Evolutionary conservation across 2,113 vertebrate genomes (phyloP).

Genomic region (Eptesicus fuscus): DNA sequence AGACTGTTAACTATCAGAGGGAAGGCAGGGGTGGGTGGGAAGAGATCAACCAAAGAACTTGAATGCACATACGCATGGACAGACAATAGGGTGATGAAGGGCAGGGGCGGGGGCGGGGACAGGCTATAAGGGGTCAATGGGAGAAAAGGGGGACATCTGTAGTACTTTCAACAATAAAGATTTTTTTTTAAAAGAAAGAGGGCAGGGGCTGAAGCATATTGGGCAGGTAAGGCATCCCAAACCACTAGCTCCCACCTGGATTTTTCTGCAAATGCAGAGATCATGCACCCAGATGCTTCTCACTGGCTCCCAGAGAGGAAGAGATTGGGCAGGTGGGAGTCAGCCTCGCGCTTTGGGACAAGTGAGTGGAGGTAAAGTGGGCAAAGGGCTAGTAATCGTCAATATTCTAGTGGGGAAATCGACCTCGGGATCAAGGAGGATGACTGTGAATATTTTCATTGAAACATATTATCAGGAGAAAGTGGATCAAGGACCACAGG

Average conservation of each 20-base stretch:
- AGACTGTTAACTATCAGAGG: too few species aligned
- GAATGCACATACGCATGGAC: too few species aligned
- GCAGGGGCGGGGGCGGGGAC: too few species aligned
- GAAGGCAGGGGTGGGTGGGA: too few species aligned
- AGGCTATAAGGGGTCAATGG: too few species aligned
- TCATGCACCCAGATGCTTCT: too few species aligned
- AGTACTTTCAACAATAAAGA: too few species aligned
- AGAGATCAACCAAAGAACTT: too few species aligned
- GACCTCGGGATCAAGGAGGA: background rate
- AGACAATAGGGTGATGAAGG: too few species aligned
- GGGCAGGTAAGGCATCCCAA: background rate
- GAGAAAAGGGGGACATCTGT: too few species aligned
- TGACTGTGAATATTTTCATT: background rate
- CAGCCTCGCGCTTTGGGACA: accelerated
- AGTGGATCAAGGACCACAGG: background rate
- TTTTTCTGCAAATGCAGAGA: background rate
- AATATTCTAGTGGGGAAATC: background rate
- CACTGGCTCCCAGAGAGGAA: background rate
- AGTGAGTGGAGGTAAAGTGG: background rate
- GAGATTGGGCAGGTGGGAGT: accelerated
- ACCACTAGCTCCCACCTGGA: background rate
- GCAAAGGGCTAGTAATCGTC: too few species aligned
- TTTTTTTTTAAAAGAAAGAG: too few species aligned
- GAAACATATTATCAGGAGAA: background rate
- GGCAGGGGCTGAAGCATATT: background rate